Base-by-base conservation (phyloP, 2,888 invertebrate species). In the Apeira syringaria region DNA sequence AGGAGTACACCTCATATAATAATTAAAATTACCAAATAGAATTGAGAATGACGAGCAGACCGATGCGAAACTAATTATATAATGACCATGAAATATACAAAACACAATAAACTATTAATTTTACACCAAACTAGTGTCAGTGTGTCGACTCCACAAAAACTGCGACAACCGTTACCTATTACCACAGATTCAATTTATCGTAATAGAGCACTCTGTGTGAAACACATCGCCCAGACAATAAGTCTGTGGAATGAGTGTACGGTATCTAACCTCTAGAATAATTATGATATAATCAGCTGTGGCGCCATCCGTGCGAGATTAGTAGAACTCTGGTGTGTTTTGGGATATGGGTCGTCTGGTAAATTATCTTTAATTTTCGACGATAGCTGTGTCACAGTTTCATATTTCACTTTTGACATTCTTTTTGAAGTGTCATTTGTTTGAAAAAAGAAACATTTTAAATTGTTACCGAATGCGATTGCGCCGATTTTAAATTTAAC, bases 181-280 rank as follows among this genome's bases (percentile, higher is more conserved):
- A 56, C 56, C 72, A 70, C 66, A 64, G 63, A 65, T 61, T 73
- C 68, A 69, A 77, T 81, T 81, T 74, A 67, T 63, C 74, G 74
- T 79, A 81, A 81, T 79, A 33, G 57, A 69, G 73, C 74, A 79
- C 76, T 82, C 79, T 80, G 75, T 78, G 74, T 71, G 80, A 81
- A 82, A 55, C 39, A 46, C 38, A 25, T 24, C 7, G 22, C 13
- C 9, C 63, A 71, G 63, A 74, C 81, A 83, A 79, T 82, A 80
- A 73, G 70, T 70, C 74, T 64, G 68, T 62, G 63, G 70, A 75
- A 82, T 80, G 70, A 77, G 68, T 71, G 74, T 79, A 82, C 81
- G 80, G 82, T 83, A 76, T 62, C 25, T 26, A 31, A 64, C 27
- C 17, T 20, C 20, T 7, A 20, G 5, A 20, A 20, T 76, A 81